Conservation (phyloP, 2,888 invertebrate genomes). For the Cenopis cana region DNA sequence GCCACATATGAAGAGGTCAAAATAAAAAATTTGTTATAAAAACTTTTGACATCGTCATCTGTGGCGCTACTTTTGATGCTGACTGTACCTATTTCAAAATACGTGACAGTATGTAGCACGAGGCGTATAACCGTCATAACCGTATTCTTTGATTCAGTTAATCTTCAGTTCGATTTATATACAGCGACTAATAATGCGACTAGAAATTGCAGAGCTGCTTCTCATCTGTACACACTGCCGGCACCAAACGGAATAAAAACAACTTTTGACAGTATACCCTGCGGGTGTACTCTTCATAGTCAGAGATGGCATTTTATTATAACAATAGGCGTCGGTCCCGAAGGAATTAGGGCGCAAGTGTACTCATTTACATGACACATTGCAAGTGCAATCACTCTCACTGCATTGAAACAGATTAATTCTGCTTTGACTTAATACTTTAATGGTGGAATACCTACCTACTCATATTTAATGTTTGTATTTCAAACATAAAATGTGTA, state of each 20-base stretch:
- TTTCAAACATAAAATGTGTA: background rate
- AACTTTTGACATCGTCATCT: no score
- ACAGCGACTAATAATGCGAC: no score
- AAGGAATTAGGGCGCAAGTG: constrained; percentile 66
- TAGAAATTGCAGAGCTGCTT: no score
- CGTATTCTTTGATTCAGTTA: no score
- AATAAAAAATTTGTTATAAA: no score
- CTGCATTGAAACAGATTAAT: constrained; percentile 46
- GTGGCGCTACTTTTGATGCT: no score
- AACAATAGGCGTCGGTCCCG: constrained; percentile 74
- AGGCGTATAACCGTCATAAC: no score
- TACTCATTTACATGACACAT: constrained; percentile 76
- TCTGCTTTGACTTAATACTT: constrained; percentile 30
- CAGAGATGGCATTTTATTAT: constrained; percentile 81
- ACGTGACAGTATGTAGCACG: no score
- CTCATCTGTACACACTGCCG: background rate
- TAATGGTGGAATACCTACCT: constrained; percentile 20
- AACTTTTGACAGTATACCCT: constrained; percentile 43
- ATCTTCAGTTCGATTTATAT: no score
- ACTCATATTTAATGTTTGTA: constrained; percentile 3
- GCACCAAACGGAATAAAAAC: background rate
- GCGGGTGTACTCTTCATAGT: constrained; percentile 58
- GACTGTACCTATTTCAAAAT: no score
- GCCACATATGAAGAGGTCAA: no score
- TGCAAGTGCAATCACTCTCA: constrained; percentile 66